Percentiles rank a stretch among this genome's conserved stretches.
These are phyloP conservation scores for Drosophila kambysellisi DNA, from an alignment of 2,888 invertebrate genomes.

Conservation along the genomic window DNA sequence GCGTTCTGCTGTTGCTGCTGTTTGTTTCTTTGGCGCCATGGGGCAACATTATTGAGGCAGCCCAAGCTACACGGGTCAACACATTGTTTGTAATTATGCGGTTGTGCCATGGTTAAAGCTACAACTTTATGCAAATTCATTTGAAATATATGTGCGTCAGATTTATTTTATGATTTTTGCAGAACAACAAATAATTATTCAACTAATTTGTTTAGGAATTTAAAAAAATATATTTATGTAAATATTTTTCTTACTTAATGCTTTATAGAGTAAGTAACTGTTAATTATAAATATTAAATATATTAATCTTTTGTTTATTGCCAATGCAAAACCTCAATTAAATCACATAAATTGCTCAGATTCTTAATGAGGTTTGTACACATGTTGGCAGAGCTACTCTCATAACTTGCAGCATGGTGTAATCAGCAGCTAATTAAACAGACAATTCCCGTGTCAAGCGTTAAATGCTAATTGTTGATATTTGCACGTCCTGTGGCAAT, in stretches of 20 bases:
- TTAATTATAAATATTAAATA: neutral
- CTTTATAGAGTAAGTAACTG: neutral
- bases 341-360: neutral
- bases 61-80: conserved; percentile 25
- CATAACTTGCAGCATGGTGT: conserved; percentile 20
- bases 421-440: conserved; percentile 22
- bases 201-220: neutral
- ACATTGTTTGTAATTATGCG: neutral
- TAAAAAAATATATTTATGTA: neutral
- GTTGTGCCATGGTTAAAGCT: neutral
- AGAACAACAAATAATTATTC: neutral
- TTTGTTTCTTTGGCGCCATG: conserved; percentile 45
- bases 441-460: conserved; percentile 12
- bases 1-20: conserved; percentile 4
- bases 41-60: conserved; percentile 12
- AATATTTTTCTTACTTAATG: neutral
- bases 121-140: neutral
- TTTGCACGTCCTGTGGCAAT: conserved; percentile 16
- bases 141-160: neutral
- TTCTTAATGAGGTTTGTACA: no score
- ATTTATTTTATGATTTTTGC: neutral
- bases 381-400: neutral
- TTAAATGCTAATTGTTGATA: conserved; percentile 35
- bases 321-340: neutral
- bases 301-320: neutral